Evolutionary conservation across 2,888 invertebrate genomes (phyloP).

Genomic region (Drosophila lutescens): DNA sequence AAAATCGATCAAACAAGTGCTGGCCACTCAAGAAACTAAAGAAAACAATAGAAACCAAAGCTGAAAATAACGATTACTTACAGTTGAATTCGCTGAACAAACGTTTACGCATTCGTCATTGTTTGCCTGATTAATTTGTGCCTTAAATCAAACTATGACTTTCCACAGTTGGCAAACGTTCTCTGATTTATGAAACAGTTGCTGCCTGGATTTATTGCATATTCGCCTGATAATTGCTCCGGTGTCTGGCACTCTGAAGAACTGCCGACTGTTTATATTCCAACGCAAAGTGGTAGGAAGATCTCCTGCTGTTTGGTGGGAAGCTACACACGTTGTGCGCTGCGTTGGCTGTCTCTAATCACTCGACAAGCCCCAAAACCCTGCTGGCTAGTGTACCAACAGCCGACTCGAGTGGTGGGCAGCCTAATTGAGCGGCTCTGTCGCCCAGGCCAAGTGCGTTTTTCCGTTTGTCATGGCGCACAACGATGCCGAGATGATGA

Average conservation of each 20-base stretch:
- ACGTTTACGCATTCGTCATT: constrained; percentile 40
- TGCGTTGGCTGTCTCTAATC: constrained; percentile 69
- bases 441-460: constrained; percentile 57
- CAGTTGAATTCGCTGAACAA: constrained; percentile 50
- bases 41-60: constrained; percentile 42
- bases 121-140: constrained; percentile 32
- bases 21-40: constrained; percentile 18
- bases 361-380: constrained; percentile 43
- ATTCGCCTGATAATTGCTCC: constrained; percentile 54
- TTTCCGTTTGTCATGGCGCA: constrained; percentile 59
- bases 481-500: constrained; percentile 45
- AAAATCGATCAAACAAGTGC: constrained; percentile 69
- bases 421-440: constrained; percentile 74
- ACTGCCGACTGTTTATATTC: constrained; percentile 9
- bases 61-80: constrained; percentile 34
- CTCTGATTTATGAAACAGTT: constrained; percentile 32
- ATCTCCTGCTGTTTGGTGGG: constrained; percentile 44
- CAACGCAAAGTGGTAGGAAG: constrained; percentile 30
- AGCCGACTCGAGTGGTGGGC: constrained; percentile 60
- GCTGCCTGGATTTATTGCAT: constrained; percentile 21
- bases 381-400: constrained; percentile 38
- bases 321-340: constrained; percentile 25
- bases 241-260: constrained; percentile 55
- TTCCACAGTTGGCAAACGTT: constrained; percentile 23
- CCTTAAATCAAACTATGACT: constrained; percentile 18